Base-by-base conservation (phyloP, 2,113 vertebrate genomes). In the Motacilla tschutschensis region DNA sequence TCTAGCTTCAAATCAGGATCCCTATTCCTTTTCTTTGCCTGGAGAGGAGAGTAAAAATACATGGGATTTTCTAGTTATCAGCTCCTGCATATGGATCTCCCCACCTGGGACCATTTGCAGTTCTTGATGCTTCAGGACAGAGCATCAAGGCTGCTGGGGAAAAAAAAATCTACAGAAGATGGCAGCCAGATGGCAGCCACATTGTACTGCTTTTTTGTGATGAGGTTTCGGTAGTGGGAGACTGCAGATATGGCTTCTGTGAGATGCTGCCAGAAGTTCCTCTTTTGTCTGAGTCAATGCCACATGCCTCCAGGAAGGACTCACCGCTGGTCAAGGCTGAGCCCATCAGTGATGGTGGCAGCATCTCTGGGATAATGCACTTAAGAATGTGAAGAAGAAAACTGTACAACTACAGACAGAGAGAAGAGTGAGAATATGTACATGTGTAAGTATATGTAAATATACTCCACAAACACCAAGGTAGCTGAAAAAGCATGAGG, bases 21-120 rank as follows among this genome's bases (percentile, higher is more conserved):
- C 11, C 17, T 41, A 29, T 26, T 73, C 4, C 6, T 81, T 44
- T 79, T 15, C 25, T 21, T 41, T 41, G 22, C 10, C 11, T 36
- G 20, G 22, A 62, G 21, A 55, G 4, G 26, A 54, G 17, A n/a
- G 67, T 20, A 70, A 50, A 50, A 67, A 64, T 19, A 43, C 0
- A 1, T 10, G 11, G 13, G 3, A 36, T 57, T 53, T 65, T 38
- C 43, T 40, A 46, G 8, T 12, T 48, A 19, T 50, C 0, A 1
- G 10, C 20, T 50, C 47, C 21, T 65, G 33, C 5, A 44, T 1
- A 2, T 8, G 25, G 20, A 36, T 36, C 40, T 29, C 21, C 15
- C 10, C 0, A 2, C 1, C 6, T 19, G 22, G n/a, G 44, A 75
- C 21, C n/a, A 59, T n/a, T 11, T 69, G 20, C 21, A 36, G n/a